phyloP scores from a whole-genome alignment of 2,797 vertebrate genomes.

The Leucoraja ocellata region DNA sequence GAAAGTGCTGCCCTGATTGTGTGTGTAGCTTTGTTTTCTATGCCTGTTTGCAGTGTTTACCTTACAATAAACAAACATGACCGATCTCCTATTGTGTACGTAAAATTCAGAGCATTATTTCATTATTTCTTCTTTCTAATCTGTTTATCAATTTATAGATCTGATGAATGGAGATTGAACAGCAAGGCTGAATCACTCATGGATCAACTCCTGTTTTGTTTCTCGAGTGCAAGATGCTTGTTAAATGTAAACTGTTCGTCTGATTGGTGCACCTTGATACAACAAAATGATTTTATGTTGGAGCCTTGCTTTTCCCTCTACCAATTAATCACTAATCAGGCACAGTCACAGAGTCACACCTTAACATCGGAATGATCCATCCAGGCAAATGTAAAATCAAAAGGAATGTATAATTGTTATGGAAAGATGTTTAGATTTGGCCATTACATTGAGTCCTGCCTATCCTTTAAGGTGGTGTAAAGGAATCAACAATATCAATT shows the following conservation, averaged over 20 bases:
- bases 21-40: background rate
- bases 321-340: background rate
- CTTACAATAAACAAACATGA: background rate
- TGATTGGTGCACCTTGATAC: background rate
- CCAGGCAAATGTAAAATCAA: background rate
- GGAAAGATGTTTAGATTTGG: background rate
- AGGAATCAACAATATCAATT: background rate
- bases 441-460: background rate
- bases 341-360: background rate
- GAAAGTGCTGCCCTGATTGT: background rate
- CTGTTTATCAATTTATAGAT: background rate
- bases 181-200: background rate
- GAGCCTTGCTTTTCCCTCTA: background rate
- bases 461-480: background rate
- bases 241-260: background rate
- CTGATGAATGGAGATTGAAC: background rate
- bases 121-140: background rate
- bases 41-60: background rate
- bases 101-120: background rate
- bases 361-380: background rate
- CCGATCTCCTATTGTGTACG: background rate
- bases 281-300: background rate
- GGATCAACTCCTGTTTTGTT: background rate
- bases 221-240: background rate
- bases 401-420: background rate